phyloP scores from a whole-genome alignment of 1,140 invertebrate genomes.

The Pogonognathellus flavescens region DNA sequence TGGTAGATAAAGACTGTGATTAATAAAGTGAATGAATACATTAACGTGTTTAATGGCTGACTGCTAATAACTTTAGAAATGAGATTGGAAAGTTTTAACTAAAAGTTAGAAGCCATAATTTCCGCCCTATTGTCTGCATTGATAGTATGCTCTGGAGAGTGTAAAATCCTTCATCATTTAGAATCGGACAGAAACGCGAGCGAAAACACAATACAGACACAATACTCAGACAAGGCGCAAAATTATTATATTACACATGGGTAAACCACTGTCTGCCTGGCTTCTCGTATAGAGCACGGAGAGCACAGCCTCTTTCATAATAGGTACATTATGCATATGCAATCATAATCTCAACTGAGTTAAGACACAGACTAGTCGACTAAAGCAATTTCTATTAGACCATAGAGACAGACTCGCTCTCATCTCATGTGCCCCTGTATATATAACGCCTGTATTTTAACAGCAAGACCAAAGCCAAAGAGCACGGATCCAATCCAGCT shows the following conservation, averaged over 20 bases:
- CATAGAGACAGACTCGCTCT: background rate
- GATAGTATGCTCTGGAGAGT: background rate
- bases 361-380: slow-evolving; percentile 14
- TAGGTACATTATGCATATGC: background rate
- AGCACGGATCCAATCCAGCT: background rate
- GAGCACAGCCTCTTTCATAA: background rate
- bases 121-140: background rate
- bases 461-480: no score
- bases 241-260: background rate
- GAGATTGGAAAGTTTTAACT: background rate
- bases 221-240: background rate
- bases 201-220: background rate
- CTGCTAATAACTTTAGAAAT: background rate
- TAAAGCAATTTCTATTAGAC: slow-evolving; percentile 22
- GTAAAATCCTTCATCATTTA: background rate
- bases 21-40: no score
- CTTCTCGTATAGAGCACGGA: background rate
- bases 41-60: background rate
- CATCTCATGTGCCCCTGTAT: no score
- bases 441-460: no score
- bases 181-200: no score
- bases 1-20: no score
- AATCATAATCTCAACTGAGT: slow-evolving; percentile 14
- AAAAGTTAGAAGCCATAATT: background rate
- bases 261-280: background rate